Conservation (phyloP, 2,797 vertebrate genomes). For the Podargus strigoides region DNA sequence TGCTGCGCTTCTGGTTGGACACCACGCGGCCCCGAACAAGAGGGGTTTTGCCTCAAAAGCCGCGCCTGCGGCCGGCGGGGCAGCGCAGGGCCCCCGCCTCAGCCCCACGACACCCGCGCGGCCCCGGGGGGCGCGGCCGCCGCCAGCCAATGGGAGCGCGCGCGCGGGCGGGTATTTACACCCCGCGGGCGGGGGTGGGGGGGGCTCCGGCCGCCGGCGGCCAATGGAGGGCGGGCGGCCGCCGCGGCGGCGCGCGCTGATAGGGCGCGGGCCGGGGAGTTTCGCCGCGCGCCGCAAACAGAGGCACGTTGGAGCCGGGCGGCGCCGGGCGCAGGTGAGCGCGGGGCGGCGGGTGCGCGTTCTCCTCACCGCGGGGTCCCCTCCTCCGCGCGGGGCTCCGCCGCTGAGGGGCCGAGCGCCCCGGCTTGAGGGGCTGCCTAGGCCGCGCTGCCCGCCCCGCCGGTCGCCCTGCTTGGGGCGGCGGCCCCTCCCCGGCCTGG, state of each 20-base stretch:
- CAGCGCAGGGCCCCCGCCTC: no score
- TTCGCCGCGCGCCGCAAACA: not conserved
- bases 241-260: not conserved
- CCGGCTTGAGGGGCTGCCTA: not conserved
- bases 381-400: not conserved
- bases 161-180: not conserved
- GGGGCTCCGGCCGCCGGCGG: not conserved
- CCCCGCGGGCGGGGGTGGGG: not conserved
- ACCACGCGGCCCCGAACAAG: no score
- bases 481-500: no score
- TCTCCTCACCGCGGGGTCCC: not conserved
- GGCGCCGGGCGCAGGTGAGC: not conserved
- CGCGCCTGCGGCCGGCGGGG: not conserved
- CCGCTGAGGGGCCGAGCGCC: not conserved
- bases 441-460: not conserved
- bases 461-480: not conserved
- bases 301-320: not conserved
- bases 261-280: not conserved
- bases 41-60: rapidly evolving
- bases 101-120: no score
- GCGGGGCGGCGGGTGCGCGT: no score
- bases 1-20: no score
- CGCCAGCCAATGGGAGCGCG: not conserved
- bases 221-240: not conserved
- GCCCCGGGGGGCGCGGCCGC: not conserved